Percentiles rank a stretch among this genome's conserved stretches.
Evolutionary conservation across 2,888 invertebrate species (phyloP).

Genomic region (Micoletzkya japonica): DNA sequence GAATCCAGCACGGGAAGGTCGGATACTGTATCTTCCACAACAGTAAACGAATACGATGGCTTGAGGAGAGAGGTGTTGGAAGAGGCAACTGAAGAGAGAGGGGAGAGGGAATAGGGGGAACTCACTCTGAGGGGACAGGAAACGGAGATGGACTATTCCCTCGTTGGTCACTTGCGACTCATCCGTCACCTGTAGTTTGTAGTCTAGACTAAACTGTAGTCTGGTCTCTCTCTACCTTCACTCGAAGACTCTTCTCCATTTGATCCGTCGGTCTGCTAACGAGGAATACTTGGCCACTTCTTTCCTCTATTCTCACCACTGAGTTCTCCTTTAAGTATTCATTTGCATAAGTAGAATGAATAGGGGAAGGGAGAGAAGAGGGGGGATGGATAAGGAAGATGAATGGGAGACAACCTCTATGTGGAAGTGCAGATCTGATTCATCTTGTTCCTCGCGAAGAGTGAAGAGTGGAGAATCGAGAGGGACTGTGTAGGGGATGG

Average conservation of each 20-base stretch:
- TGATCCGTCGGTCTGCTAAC: not conserved
- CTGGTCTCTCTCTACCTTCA: constrained; percentile 10
- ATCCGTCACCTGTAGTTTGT: too few species aligned
- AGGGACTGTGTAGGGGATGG: constrained; percentile 7
- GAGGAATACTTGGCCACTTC: constrained; percentile 3
- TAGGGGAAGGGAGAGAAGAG: not conserved
- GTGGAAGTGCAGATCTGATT: not conserved
- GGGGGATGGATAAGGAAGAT: too few species aligned
- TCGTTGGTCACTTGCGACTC: too few species aligned
- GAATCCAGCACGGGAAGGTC: not conserved
- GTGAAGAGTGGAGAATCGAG: constrained; percentile 5
- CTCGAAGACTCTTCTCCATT: not conserved
- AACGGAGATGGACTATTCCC: too few species aligned
- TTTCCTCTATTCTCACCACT: not conserved
- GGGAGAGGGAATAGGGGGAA: not conserved
- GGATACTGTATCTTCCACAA: constrained; percentile 18
- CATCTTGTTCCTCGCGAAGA: constrained; percentile 4
- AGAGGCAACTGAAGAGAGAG: not conserved
- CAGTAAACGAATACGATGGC: constrained; percentile 9
- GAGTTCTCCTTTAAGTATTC: constrained; percentile 1
- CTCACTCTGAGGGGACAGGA: too few species aligned
- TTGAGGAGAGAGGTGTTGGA: too few species aligned
- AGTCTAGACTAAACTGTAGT: not conserved
- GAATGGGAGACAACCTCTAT: constrained; percentile 11
- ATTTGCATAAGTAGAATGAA: not conserved